Evolutionary conservation across 2,113 vertebrate species (phyloP).

Genomic region (Diglossa brunneiventris): DNA sequence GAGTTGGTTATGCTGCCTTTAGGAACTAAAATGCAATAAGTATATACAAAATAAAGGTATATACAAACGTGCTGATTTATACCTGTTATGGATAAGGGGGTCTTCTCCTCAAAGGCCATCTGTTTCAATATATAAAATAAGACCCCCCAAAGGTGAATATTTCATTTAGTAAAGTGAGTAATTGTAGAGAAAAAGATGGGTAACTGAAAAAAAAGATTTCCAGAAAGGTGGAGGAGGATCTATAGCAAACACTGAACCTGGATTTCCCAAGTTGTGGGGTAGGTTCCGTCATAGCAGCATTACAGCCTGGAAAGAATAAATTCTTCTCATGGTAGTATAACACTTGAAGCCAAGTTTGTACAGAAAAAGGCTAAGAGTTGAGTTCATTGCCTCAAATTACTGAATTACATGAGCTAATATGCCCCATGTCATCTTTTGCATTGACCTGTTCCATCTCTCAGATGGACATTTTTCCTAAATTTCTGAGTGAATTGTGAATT

Average conservation of each 20-base stretch:
- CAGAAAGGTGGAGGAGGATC: background rate
- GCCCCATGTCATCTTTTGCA: background rate
- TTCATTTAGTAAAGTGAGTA: background rate
- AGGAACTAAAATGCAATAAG: background rate
- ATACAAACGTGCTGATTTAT: background rate
- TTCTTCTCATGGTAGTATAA: background rate
- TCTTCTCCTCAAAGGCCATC: background rate
- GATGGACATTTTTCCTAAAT: background rate
- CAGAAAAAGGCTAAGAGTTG: background rate
- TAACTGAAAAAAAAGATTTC: background rate
- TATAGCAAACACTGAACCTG: background rate
- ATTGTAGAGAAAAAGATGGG: background rate
- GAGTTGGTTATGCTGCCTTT: background rate
- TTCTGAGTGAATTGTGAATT: background rate
- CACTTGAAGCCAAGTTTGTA: background rate
- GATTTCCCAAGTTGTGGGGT: background rate
- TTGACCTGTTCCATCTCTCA: background rate
- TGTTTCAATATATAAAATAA: background rate
- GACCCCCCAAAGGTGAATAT: background rate
- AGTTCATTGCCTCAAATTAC: background rate
- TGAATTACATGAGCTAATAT: background rate
- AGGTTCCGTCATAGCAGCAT: background rate
- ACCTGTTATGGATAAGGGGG: background rate
- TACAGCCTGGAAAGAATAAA: background rate
- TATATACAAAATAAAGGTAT: background rate